Percentiles rank a stretch among this genome's conserved stretches.
phyloP scores from a whole-genome alignment of 1,140 invertebrate species.

The Aphis gossypii region DNA sequence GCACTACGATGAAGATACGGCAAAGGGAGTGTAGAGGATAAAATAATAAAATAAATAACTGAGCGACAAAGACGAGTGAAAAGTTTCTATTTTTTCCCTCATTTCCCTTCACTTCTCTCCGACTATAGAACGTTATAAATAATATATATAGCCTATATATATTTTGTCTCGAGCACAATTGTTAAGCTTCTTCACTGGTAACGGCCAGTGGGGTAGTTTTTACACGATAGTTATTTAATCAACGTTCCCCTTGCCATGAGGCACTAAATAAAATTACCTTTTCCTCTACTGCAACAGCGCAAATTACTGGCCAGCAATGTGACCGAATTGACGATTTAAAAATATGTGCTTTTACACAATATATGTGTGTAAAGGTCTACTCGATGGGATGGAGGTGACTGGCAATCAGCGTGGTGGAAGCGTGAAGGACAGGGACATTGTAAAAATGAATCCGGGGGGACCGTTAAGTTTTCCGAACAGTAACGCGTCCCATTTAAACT shows the following conservation, averaged over 20 bases:
- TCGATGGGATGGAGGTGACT: neutral
- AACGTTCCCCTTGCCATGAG: neutral
- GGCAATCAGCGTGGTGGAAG: neutral
- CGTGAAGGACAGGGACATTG: no score
- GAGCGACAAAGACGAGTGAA: constrained; percentile 22
- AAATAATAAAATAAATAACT: constrained; percentile 26
- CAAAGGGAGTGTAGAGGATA: neutral
- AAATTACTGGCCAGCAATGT: neutral
- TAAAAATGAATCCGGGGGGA: constrained; percentile 46
- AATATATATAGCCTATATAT: neutral
- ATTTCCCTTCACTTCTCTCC: neutral
- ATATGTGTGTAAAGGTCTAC: neutral
- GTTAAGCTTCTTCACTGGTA: neutral
- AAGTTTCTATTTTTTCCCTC: neutral
- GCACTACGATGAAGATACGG: neutral
- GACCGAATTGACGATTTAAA: constrained; percentile 34
- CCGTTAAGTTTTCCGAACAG: constrained; percentile 50
- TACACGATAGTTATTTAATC: constrained; percentile 54
- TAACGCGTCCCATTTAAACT: constrained; percentile 49
- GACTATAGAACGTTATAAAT: neutral
- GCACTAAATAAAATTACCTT: constrained; percentile 54
- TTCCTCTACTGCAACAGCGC: neutral
- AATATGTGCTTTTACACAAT: neutral
- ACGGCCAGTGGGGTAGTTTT: neutral
- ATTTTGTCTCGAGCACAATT: neutral